phyloP scores from a whole-genome alignment of 2,113 vertebrate species.

The Cnemophilus loriae region DNA sequence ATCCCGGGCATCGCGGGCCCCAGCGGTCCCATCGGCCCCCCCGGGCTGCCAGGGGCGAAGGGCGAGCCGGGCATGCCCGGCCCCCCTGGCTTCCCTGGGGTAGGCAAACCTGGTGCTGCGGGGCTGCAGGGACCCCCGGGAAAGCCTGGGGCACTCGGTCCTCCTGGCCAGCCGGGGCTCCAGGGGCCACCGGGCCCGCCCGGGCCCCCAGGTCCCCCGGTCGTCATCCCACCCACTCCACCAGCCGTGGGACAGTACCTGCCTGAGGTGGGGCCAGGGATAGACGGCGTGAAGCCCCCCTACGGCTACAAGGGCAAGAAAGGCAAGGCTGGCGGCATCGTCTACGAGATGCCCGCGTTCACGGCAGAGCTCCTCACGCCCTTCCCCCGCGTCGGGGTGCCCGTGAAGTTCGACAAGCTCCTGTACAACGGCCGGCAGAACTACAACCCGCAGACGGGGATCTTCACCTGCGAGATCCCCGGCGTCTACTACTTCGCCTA shows the following conservation, averaged over 20 bases:
- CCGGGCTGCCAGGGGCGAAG: slow-evolving; percentile 84
- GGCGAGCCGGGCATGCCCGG: slow-evolving; percentile 85
- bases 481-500: slow-evolving; percentile 97
- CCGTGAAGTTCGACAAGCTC: slow-evolving; percentile 92
- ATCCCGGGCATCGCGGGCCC: slow-evolving; percentile 88
- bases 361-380: slow-evolving; percentile 89
- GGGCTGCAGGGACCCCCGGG: slow-evolving; percentile 86
- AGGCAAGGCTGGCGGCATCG: slow-evolving; percentile 63
- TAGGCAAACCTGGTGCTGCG: slow-evolving; percentile 78
- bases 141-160: slow-evolving; percentile 79
- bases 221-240: slow-evolving; percentile 71
- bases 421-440: slow-evolving; percentile 92
- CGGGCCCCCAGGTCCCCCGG: slow-evolving; percentile 78
- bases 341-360: slow-evolving; percentile 89
- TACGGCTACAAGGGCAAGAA: slow-evolving; percentile 82
- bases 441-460: slow-evolving; percentile 90
- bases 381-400: slow-evolving; percentile 88
- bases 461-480: slow-evolving; percentile 92
- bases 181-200: slow-evolving; percentile 82
- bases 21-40: slow-evolving; percentile 84
- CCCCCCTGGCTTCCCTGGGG: slow-evolving; percentile 77
- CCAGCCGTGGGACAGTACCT: slow-evolving; percentile 82
- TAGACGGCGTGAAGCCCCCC: slow-evolving; percentile 77
- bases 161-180: slow-evolving; percentile 85
- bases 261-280: slow-evolving; percentile 77